Evolutionary conservation across 2,888 invertebrate genomes (phyloP), one percentile per base, ranked within the genome.

Genomic region (Erebia epiphron): DNA sequence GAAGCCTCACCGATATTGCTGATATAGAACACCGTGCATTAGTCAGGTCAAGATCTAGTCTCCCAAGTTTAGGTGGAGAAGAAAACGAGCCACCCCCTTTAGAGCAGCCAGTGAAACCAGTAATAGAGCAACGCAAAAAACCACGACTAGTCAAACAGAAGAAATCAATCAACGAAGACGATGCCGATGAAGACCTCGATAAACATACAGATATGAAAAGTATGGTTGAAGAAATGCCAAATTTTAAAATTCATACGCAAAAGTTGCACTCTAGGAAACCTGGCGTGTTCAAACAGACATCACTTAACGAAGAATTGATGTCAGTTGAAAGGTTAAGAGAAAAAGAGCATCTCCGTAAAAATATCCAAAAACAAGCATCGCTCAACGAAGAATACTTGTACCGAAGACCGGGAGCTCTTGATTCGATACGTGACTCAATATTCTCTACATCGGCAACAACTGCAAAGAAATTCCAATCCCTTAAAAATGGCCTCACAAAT

Each of bases 281-380:
- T 52, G 95, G 95, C 43, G 95, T 96, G 9, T 93, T 95, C 75
- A 97, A 98, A 82, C 98, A 98, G 85, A 96, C 97, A 75, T 98
- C 98, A 1, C 94, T 98, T 73, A 98, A 98, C 82, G 98, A 98
- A 84, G 98, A 98, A 84, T 91, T 98, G 14, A 97, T 98, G 96
- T 97, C 97, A 2, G 96, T 96, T n/a, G 98, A 97, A 80, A 92
- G 98, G 69, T 88, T 98, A 80, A 92, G 96, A 73, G 98, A 98
- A 84, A 98, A 97, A 80, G 97, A 98, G 83, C 94, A 95, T 63
- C 95, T 98, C 21, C 94, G 97, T 71, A 96, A 96, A 81, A 97
- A 97, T 82, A 97, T 98, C 77, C 97, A 97, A 84, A 98, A 98
- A 83, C 98, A 98, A 88, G 97, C 97, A 35, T 98, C 98, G 8